Base-by-base conservation (phyloP, 2,113 vertebrate species). In the Rhea americana region DNA sequence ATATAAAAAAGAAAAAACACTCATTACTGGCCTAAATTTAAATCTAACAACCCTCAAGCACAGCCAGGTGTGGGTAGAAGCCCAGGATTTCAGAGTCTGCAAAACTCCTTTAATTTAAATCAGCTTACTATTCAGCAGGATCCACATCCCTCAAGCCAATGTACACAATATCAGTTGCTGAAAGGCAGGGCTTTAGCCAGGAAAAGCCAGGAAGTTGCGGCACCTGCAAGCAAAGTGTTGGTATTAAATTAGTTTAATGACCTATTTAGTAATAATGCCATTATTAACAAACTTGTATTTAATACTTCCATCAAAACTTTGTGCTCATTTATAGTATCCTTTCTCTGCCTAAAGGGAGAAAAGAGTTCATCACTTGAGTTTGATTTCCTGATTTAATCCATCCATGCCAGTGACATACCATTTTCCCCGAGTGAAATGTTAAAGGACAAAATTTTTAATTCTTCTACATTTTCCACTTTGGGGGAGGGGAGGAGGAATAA, bases 81-180 rank as follows among this genome's bases (percentile, higher is more conserved):
- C 22, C 79, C 16, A 26, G 37, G 22, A 83, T 41, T 87, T 87
- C 39, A 79, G 20, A 22, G 26, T 62, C 80, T 50, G 41, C 18
- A 81, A 67, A 81, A 91, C 28, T 21, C 1, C 3, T 81, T 88
- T 71, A 16, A 48, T 77, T 6, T 74, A 16, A 77, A 51, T 8
- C 58, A 70, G 97, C 99, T 98, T 97, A 99, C 99, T 99, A 97
- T 97, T 99, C 99, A 77, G 99, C 98, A 68, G 99, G 98, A 92
- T 99, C 99, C 37, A 99, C 98, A 16, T 99, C 99, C 76, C 99
- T 98, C 76, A 99, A 96, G 13, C 99, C 99, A 81, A 99, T 98
- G 94, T 99, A 99, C 12, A 99, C 98, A 53, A 99, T 98, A 91
- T 98, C 99, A 82, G 97, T 96, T 18, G 98, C 96, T 78, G 98